Evolutionary conservation across 2,888 invertebrate genomes (phyloP).

Genomic region (Palloptera scutellata): DNA sequence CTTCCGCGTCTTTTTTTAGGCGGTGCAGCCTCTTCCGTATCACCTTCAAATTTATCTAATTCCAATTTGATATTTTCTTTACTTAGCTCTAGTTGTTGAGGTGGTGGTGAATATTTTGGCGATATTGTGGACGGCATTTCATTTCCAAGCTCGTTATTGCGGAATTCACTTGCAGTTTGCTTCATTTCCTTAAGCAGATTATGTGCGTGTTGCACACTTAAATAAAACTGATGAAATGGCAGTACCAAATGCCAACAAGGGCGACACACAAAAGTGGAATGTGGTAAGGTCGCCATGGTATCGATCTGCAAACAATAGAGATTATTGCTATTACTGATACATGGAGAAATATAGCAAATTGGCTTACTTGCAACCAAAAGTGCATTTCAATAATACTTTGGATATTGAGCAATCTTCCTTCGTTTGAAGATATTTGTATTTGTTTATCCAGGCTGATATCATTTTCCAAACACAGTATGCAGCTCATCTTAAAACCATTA

Average conservation of each 20-base stretch:
- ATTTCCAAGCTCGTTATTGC: too few relatives aligned
- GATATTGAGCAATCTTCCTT: background rate
- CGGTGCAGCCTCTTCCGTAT: background rate
- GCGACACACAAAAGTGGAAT: constrained; percentile 9
- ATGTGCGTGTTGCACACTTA: constrained; percentile 19
- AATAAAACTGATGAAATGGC: constrained; percentile 25
- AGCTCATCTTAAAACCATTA: constrained; percentile 20
- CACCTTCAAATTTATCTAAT: constrained; percentile 11
- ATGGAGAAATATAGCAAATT: background rate
- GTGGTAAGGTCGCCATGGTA: background rate
- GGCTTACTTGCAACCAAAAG: constrained; percentile 17
- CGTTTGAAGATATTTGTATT: constrained; percentile 8
- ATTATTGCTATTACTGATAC: background rate
- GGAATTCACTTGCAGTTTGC: too few relatives aligned
- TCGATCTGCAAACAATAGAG: constrained; percentile 5
- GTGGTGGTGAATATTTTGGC: background rate
- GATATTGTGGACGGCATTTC: too few relatives aligned
- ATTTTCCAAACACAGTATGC: constrained; percentile 25
- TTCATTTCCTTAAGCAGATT: background rate
- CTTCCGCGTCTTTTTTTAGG: constrained; percentile 15
- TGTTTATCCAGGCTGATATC: background rate
- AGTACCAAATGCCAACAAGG: constrained; percentile 18
- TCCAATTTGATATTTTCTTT: constrained; percentile 18
- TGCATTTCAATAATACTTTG: background rate
- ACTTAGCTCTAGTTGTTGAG: constrained; percentile 21